Evolutionary conservation across 2,888 invertebrate species (phyloP).

Genomic region (Pachydiplax longipennis): DNA sequence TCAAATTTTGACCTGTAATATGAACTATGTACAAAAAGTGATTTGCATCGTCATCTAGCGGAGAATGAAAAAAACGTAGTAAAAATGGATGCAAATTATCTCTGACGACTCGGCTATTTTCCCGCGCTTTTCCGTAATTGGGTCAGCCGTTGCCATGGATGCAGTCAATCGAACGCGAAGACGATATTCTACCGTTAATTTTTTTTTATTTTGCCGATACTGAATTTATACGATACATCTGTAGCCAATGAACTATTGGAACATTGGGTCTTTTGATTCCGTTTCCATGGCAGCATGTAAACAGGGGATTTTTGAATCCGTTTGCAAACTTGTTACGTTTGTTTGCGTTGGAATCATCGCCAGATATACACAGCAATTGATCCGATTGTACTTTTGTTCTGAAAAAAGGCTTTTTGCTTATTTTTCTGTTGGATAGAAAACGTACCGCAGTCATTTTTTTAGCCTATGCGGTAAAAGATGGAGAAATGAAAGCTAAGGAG

Average conservation of each 20-base stretch:
- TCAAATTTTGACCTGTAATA: no score
- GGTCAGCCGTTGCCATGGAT: neutral
- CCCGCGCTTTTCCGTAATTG: neutral
- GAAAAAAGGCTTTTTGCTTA: no score
- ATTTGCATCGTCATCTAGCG: no score
- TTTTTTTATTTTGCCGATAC: neutral
- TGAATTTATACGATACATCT: neutral
- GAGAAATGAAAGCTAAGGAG: no score
- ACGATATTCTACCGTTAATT: neutral
- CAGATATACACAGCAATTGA: no score
- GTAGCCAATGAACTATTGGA: neutral
- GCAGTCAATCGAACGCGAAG: neutral
- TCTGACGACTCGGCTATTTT: neutral
- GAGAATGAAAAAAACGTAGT: no score
- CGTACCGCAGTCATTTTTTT: no score
- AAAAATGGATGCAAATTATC: no score
- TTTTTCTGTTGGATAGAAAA: no score
- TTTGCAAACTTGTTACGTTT: neutral
- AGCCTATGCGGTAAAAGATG: no score
- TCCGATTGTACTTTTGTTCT: no score
- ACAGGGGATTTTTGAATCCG: neutral
- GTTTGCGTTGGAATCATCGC: neutral
- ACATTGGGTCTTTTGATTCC: neutral
- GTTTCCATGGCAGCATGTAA: neutral
- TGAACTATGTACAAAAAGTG: no score